Evolutionary conservation across 2,113 vertebrate genomes (phyloP), one percentile per base, ranked within the genome.

Genomic region (Tragelaphus strepsiceros): DNA sequence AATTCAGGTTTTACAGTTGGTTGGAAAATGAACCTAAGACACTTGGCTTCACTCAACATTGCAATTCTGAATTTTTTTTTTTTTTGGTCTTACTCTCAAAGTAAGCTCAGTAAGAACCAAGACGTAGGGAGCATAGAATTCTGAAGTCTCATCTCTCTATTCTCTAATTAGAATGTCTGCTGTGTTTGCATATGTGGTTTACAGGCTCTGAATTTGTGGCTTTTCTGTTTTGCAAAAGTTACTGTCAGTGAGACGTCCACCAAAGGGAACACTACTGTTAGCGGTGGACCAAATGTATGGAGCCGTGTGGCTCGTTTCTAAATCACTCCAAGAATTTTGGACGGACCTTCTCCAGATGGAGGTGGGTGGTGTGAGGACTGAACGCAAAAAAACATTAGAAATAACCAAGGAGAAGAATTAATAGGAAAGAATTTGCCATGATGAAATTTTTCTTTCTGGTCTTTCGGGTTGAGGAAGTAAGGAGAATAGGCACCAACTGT

Each of bases 151-250:
- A 11, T 56, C 49, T 59, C 77, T 94, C 39, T 6, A 0, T 86
- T 82, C 85, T 83, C 35, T 80, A 59, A 88, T 95, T 90, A 90
- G 67, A 51, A 28, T 32, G 62, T 95, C 86, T 98, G 94, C 98
- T 97, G 83, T 90, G 92, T 97, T 95, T 96, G 93, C 95, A 97
- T 71, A 90, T 98, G 81, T 96, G 96, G 91, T 92, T 97, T 95
- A 35, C 78, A 15, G 95, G 90, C 93, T 94, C 97, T 88, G 87
- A 96, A 96, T 95, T 94, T 97, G 97, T 94, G 97, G 96, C 90
- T 98, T 98, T 96, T 98, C 93, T 97, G 83, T 98, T 97, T 98
- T 90, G 49, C 87, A 96, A 96, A 96, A 94, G 87, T 97, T 95
- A 77, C 96, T 88, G 95, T 96, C 96, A 92, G 84, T 51, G 95